phyloP scores from a whole-genome alignment of 2,888 invertebrate genomes.

The Troilus luridus region DNA sequence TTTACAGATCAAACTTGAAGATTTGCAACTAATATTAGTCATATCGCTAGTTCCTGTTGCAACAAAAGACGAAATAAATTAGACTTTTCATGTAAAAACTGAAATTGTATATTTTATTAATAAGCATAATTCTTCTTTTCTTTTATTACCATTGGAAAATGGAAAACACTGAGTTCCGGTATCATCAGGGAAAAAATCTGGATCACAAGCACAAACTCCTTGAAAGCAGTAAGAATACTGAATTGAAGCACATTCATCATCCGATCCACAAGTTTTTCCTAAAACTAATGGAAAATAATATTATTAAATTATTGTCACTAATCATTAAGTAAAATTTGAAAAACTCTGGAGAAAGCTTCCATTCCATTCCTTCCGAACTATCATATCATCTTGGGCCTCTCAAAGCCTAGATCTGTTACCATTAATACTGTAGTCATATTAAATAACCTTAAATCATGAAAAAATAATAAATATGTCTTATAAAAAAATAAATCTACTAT shows the following conservation, averaged over 20 bases:
- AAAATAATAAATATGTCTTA: too few species aligned
- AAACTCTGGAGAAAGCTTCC: too few species aligned
- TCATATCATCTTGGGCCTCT: too few species aligned
- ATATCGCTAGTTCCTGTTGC: background rate
- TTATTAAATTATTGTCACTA: background rate
- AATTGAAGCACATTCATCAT: constrained; percentile 15
- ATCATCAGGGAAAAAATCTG: constrained; percentile 16
- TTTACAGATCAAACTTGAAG: constrained; percentile 14
- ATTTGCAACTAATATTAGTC: background rate
- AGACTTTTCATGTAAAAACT: background rate
- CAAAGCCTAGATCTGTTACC: too few species aligned
- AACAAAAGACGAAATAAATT: background rate
- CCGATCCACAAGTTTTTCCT: background rate
- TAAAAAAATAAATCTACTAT: too few species aligned
- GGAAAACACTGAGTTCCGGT: constrained; percentile 37
- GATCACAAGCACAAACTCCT: constrained; percentile 27
- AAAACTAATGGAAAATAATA: background rate
- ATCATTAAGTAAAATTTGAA: too few species aligned
- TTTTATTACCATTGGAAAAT: background rate
- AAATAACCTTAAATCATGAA: too few species aligned
- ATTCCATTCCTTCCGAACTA: too few species aligned
- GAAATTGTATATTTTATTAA: background rate
- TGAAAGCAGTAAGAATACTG: constrained; percentile 31
- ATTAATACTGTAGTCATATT: too few species aligned
- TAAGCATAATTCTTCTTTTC: background rate